A percentile compares a stretch with the other conserved stretches of the same genome.
These are phyloP conservation scores for Vulpes vulpes DNA, from an alignment of 2,113 vertebrate species.

Conservation along the genomic window DNA sequence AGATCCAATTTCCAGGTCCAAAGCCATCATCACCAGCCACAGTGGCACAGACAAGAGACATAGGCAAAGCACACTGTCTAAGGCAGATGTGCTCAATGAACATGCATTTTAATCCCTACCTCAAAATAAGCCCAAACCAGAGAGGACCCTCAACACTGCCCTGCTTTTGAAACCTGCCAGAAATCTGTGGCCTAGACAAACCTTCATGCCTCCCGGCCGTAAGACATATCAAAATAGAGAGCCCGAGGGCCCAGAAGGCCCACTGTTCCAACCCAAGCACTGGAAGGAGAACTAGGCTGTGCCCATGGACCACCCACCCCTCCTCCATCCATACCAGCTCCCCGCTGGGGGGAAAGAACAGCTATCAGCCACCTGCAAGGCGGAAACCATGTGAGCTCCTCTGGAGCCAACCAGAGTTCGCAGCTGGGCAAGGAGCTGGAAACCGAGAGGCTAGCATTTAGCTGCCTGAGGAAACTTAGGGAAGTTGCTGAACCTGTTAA, in stretches of 20 bases:
- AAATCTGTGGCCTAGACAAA: constrained; percentile 56
- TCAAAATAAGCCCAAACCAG: constrained; percentile 14
- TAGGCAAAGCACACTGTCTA: background rate
- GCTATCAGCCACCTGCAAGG: constrained; percentile 64
- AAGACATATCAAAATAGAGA: background rate
- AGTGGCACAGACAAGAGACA: background rate
- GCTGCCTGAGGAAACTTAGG: constrained; percentile 54
- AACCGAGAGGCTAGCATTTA: constrained; percentile 59
- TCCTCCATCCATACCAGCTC: constrained; percentile 39
- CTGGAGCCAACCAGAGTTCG: background rate
- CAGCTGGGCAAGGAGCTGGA: constrained; percentile 37
- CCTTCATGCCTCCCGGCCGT: background rate
- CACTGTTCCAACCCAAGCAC: background rate
- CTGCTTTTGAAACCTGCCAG: background rate
- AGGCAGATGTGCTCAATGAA: background rate
- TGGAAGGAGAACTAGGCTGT: background rate
- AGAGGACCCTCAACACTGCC: background rate
- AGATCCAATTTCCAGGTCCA: background rate
- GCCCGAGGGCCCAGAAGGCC: background rate
- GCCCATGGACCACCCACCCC: constrained; percentile 69
- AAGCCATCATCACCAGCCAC: background rate
- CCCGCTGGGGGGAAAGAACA: background rate
- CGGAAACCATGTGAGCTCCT: constrained; percentile 63
- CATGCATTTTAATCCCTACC: background rate
- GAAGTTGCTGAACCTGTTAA: constrained; percentile 82